Percentiles rank a stretch among this genome's conserved stretches.
Conservation (phyloP, 2,888 invertebrate species). For the Platynereis dumerilii region DNA sequence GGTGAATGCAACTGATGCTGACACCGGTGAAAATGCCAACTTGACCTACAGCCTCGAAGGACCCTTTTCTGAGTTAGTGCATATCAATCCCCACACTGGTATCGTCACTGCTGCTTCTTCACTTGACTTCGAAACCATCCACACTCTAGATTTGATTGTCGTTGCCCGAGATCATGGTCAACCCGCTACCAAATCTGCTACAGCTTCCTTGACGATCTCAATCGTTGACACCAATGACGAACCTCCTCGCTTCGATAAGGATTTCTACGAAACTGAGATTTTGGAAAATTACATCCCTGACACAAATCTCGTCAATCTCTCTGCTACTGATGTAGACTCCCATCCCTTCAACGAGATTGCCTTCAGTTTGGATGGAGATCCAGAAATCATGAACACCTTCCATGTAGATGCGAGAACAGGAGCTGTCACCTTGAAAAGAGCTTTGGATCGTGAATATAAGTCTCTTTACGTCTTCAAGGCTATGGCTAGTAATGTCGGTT, state of each 20-base stretch:
- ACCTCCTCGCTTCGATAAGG: slow-evolving; percentile 39
- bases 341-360: slow-evolving; percentile 32
- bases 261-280: slow-evolving; percentile 38
- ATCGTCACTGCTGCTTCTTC: slow-evolving; percentile 43
- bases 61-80: background rate
- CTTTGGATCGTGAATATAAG: slow-evolving; percentile 24
- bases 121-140: slow-evolving; percentile 45
- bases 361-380: slow-evolving; percentile 28
- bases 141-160: slow-evolving; percentile 40
- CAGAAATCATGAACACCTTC: slow-evolving; percentile 20
- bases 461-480: slow-evolving; percentile 43
- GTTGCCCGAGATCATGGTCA: slow-evolving; percentile 41
- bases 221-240: slow-evolving; percentile 46
- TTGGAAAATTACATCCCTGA: slow-evolving; percentile 39
- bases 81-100: slow-evolving; percentile 41
- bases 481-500: slow-evolving; percentile 49
- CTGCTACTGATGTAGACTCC: slow-evolving; percentile 41
- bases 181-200: slow-evolving; percentile 32
- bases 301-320: slow-evolving; percentile 39
- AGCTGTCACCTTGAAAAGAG: background rate
- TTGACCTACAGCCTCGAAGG: slow-evolving; percentile 10
- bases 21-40: slow-evolving; percentile 13
- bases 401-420: slow-evolving; percentile 14
- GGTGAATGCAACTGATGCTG: slow-evolving; percentile 19
- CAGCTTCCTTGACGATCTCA: slow-evolving; percentile 37